These are phyloP conservation scores for Drosophila novamexicana DNA, from an alignment of 1,140 invertebrate genomes.

Conservation along the genomic window DNA sequence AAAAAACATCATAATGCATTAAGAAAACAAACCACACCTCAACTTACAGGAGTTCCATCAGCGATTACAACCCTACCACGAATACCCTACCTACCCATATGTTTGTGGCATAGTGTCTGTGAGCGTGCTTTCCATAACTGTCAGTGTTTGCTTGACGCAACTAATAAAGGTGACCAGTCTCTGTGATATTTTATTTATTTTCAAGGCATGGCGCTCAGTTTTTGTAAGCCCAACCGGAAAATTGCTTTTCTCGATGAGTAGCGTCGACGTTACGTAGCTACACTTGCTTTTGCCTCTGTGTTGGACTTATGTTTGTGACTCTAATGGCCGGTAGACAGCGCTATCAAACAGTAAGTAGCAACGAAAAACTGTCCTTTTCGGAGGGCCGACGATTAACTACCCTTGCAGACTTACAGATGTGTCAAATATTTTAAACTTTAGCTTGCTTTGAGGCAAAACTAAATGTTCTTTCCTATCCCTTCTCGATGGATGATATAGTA, in stretches of 20 bases:
- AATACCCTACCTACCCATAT: background rate
- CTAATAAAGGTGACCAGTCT: conserved; percentile 75
- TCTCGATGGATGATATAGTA: no score
- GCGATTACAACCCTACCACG: background rate
- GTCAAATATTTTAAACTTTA: no score
- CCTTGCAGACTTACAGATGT: no score
- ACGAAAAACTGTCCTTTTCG: background rate
- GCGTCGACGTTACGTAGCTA: conserved; percentile 9
- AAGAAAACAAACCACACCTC: conserved; percentile 3
- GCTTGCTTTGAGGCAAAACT: no score
- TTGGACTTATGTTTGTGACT: conserved; percentile 36
- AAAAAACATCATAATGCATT: background rate
- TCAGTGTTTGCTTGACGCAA: conserved; percentile 61
- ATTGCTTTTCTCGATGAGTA: conserved; percentile 77
- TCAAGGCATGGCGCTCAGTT: conserved; percentile 52
- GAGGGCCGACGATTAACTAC: no score
- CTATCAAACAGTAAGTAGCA: conserved; percentile 30
- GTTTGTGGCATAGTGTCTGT: background rate
- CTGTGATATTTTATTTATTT: conserved; percentile 79
- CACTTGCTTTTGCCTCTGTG: conserved; percentile 31
- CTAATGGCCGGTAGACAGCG: conserved; percentile 34
- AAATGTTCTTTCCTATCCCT: no score
- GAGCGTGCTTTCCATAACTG: background rate
- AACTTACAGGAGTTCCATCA: conserved; percentile 4
- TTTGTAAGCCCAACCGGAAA: conserved; percentile 79